A percentile compares a stretch with the other conserved stretches of the same genome.
Conservation (phyloP, 2,797 vertebrate genomes). For the Manis javanica region DNA sequence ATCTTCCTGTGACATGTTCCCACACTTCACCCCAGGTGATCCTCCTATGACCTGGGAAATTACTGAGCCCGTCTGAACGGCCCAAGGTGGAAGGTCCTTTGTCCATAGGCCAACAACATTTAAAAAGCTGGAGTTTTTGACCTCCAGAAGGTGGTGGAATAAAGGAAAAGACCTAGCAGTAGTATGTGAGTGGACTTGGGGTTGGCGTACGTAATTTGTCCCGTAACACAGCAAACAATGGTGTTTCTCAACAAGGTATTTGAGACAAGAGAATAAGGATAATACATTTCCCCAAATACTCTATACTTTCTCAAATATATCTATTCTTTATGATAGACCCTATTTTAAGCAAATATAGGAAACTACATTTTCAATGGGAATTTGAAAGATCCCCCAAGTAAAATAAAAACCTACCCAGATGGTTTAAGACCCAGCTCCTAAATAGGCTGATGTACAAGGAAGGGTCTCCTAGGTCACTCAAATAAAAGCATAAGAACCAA, state of each 20-base stretch:
- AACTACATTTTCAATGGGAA: neutral
- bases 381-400: neutral
- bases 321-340: neutral
- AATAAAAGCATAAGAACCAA: neutral
- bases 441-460: neutral
- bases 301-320: neutral
- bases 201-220: neutral
- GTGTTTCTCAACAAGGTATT: neutral
- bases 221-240: neutral
- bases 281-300: neutral
- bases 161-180: neutral
- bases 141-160: too few species aligned
- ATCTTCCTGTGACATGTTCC: rapidly evolving
- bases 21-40: too few species aligned
- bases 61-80: neutral
- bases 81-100: neutral
- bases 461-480: neutral
- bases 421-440: neutral
- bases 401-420: neutral
- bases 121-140: neutral
- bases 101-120: neutral
- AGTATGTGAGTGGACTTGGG: neutral
- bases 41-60: neutral
- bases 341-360: slow-evolving; percentile 33
- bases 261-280: neutral